phyloP scores from a whole-genome alignment of 1,140 invertebrate genomes.

The Macrobrachium nipponense region DNA sequence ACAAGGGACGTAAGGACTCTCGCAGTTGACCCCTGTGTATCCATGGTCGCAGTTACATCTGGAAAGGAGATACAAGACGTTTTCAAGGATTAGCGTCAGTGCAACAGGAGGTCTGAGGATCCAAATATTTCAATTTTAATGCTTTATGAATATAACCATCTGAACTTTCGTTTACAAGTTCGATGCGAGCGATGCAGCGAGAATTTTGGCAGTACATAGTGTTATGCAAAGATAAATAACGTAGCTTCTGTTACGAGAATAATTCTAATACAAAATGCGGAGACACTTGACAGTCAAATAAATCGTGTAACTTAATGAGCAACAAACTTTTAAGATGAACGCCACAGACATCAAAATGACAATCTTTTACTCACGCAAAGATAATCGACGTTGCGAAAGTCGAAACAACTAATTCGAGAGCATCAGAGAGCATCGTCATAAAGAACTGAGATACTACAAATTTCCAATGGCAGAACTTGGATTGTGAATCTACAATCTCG shows the following conservation, averaged over 20 bases:
- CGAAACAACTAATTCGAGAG: background rate
- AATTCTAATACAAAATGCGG: no score
- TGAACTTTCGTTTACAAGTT: background rate
- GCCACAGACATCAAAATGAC: background rate
- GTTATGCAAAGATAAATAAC: no score
- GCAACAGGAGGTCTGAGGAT: background rate
- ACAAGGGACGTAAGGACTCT: slow-evolving; percentile 89
- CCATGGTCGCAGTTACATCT: slow-evolving; percentile 90
- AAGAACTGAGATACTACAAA: no score
- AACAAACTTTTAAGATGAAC: no score
- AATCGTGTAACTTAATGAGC: no score
- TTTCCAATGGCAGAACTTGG: background rate
- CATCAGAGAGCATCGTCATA: background rate
- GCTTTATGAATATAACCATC: no score
- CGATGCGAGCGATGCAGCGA: no score
- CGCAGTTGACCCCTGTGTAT: slow-evolving; percentile 90
- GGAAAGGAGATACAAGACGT: background rate
- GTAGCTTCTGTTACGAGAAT: no score
- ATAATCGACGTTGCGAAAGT: background rate
- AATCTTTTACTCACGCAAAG: slow-evolving; percentile 3
- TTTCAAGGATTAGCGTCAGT: background rate
- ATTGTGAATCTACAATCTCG: background rate
- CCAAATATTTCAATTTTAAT: no score
- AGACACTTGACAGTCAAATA: no score
- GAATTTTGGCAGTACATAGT: no score